Evolutionary conservation across 1,140 invertebrate genomes (phyloP).

Genomic region (Lethocerus indicus): DNA sequence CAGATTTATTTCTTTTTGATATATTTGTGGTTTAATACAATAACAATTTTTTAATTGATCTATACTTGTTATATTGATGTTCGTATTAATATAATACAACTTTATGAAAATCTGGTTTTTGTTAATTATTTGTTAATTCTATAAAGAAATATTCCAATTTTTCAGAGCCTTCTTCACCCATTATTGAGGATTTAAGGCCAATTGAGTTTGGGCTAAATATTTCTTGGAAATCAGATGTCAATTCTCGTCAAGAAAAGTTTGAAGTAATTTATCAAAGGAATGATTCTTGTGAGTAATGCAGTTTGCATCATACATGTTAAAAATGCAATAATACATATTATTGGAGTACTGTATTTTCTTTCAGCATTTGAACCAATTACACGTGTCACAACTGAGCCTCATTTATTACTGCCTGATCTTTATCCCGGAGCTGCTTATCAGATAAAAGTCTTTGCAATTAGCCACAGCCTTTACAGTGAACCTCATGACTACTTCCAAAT

Average conservation of each 20-base stretch:
- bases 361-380: constrained; percentile 22
- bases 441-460: constrained; percentile 74
- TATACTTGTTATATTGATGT: too few relatives aligned
- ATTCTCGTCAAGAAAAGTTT: constrained; percentile 75
- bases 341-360: constrained; percentile 4
- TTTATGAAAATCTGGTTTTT: too few relatives aligned
- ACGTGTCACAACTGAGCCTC: constrained; percentile 48
- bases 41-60: too few relatives aligned
- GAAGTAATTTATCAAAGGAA: constrained; percentile 67
- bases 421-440: constrained; percentile 78
- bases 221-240: constrained; percentile 85
- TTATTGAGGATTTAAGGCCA: constrained; percentile 65
- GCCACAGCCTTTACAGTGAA: constrained; percentile 67
- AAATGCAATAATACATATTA: constrained; percentile 2
- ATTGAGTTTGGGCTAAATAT: constrained; percentile 64
- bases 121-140: too few relatives aligned
- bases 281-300: constrained; percentile 41
- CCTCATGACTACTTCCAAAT: constrained; percentile 76
- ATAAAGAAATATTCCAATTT: too few relatives aligned
- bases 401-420: constrained; percentile 52
- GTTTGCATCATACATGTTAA: background rate
- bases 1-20: too few relatives aligned
- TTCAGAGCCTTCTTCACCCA: constrained; percentile 61
- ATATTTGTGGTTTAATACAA: too few relatives aligned
- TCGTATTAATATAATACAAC: too few relatives aligned